Evolutionary conservation across 53 echinoderm and acorn worm genomes (phyloP).

Genomic region (Apostichopus leukothele): DNA sequence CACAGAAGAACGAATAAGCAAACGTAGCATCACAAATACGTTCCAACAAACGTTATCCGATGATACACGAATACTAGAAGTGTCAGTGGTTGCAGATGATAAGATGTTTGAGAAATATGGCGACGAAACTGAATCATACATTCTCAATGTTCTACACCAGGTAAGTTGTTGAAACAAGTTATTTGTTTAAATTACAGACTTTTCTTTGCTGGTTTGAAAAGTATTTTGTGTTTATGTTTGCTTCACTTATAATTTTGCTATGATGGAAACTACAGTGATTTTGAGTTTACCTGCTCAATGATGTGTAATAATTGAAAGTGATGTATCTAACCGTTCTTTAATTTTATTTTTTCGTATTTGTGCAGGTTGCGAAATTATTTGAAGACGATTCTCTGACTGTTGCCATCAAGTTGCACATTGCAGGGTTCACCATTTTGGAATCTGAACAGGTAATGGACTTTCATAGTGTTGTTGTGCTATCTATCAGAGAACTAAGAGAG

Average conservation of each 20-base stretch:
- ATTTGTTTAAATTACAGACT: too few relatives aligned
- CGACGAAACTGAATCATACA: constrained; percentile 61
- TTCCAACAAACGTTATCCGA: neutral
- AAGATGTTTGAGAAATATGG: constrained; percentile 63
- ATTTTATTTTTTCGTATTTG: neutral
- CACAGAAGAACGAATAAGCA: neutral
- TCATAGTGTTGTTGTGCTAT: neutral
- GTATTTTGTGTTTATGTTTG: too few relatives aligned
- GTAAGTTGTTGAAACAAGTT: constrained; percentile 27
- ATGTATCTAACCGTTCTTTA: neutral
- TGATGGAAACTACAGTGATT: too few relatives aligned
- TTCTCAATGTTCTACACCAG: constrained; percentile 76
- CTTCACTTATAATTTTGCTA: too few relatives aligned
- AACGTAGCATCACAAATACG: neutral
- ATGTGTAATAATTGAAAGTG: too few relatives aligned
- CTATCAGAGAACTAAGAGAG: neutral
- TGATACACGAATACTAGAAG: constrained; percentile 60
- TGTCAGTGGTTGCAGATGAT: constrained; percentile 79
- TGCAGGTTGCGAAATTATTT: constrained; percentile 74
- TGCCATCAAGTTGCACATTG: constrained; percentile 62
- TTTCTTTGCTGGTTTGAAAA: too few relatives aligned
- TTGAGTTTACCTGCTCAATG: too few relatives aligned
- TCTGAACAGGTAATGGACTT: constrained; percentile 63
- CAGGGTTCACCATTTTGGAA: constrained; percentile 65
- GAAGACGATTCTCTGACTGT: constrained; percentile 60